Evolutionary conservation across 2,797 vertebrate species (phyloP), one percentile per base, ranked within the genome.

Genomic region (Neosalanx taihuensis): DNA sequence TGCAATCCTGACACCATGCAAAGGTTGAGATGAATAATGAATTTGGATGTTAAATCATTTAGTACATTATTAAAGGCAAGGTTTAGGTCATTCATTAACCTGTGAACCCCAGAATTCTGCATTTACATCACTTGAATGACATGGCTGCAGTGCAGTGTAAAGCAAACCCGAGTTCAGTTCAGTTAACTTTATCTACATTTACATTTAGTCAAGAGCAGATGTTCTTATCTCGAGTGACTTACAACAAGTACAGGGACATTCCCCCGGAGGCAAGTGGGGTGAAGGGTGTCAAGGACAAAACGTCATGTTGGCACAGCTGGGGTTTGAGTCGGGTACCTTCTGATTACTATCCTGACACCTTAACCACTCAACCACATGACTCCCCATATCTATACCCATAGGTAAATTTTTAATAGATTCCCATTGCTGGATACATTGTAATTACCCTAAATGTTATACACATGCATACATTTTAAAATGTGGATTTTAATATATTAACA

Each of bases 31-130:
- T 72, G 53, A 76, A 88, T 80, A 74, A 86, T 84, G 85, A 74
- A 86, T 86, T 85, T 72, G 67, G 64, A 68, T 71, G 29, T 59
- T 86, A 64, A 85, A 91, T 85, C 68, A 85, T 88, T 88, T 74
- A 88, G 77, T 64, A 33, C 0, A 3, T 71, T 74, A 37, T 73
- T 53, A 73, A 72, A 85, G 79, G 81, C 83, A 73, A 84, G 61
- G 46, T 61, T 51, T 74, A 71, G 41, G 70, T 51, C 41, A 72
- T 58, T 72, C 76, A 79, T 79, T 69, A 86, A 85, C 72, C 64
- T 62, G 70, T 75, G 79, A 77, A 81, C 65, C 74, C 76, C 57
- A 73, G 75, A 83, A 83, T 76, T 67, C 66, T 13, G 12, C 10
- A 13, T 46, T 46, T 46, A 10, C 41, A 46, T 46, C 7, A 46